Evolutionary conservation across 2,797 vertebrate genomes (phyloP).

Genomic region (Thunnus albacares): DNA sequence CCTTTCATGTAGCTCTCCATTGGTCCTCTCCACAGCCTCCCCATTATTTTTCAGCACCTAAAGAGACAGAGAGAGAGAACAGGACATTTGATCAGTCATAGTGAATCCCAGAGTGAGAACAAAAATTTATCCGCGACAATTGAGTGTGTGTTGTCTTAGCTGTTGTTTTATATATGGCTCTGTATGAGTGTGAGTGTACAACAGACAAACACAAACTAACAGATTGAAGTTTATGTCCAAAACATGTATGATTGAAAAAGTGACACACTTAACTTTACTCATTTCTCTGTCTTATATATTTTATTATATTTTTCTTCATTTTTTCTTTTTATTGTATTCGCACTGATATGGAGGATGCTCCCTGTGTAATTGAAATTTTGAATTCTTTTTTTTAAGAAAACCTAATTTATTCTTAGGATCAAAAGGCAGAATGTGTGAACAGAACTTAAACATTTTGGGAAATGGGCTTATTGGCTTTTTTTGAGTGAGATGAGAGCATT

Average conservation of each 20-base stretch:
- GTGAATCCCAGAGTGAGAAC: not conserved
- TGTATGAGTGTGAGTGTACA: not conserved
- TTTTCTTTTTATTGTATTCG: too few relatives aligned
- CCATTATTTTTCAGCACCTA: constrained; percentile 58
- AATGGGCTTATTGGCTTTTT: too few relatives aligned
- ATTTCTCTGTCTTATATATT: too few relatives aligned
- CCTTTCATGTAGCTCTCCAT: constrained; percentile 62
- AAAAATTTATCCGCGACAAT: not conserved
- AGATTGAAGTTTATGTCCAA: not conserved
- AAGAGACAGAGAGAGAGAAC: constrained; percentile 14
- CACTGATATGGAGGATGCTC: too few relatives aligned
- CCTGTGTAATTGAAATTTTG: too few relatives aligned
- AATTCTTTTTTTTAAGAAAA: too few relatives aligned
- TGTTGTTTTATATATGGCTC: constrained; percentile 10
- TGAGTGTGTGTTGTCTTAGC: constrained; percentile 9
- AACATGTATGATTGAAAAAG: not conserved
- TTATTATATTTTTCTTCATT: too few relatives aligned
- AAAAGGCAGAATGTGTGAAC: too few relatives aligned
- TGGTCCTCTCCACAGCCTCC: constrained; percentile 57
- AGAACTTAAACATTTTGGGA: too few relatives aligned
- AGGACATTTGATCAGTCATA: constrained; percentile 8
- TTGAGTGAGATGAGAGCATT: too few relatives aligned
- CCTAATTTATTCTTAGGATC: too few relatives aligned
- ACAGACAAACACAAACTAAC: not conserved
- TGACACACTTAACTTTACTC: too few relatives aligned